These are phyloP conservation scores for Threskiornis aethiopicus DNA, from an alignment of 2,797 vertebrate genomes.

Conservation along the genomic window DNA sequence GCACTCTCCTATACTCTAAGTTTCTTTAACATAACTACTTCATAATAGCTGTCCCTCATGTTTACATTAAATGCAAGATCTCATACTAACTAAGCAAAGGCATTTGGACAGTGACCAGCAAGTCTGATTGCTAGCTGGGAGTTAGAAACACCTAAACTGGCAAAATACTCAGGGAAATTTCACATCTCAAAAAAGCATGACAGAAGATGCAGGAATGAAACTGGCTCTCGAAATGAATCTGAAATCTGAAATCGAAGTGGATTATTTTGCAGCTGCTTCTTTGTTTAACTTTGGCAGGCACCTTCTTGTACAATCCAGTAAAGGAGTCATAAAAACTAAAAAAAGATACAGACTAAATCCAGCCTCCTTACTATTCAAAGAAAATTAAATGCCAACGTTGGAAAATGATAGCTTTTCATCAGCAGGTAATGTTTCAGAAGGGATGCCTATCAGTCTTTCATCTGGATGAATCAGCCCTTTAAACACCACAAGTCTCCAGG, in stretches of 20 bases:
- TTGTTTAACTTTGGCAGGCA: neutral
- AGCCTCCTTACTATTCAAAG: neutral
- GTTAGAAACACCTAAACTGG: neutral
- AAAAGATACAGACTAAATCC: neutral
- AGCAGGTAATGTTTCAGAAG: neutral
- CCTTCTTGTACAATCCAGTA: neutral
- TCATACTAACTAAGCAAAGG: neutral
- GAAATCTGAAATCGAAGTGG: neutral
- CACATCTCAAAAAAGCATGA: neutral
- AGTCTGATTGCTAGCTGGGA: neutral
- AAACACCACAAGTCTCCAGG: neutral
- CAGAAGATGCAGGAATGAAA: neutral
- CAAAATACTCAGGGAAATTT: neutral
- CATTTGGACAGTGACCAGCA: neutral
- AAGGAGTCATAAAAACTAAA: neutral
- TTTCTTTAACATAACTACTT: neutral
- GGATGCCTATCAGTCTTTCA: neutral
- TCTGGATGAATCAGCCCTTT: neutral
- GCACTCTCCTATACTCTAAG: neutral
- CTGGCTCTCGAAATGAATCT: neutral
- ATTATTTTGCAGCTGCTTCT: constrained; percentile 27
- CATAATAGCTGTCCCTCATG: neutral
- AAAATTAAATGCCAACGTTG: neutral
- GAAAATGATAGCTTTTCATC: neutral
- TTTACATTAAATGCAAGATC: neutral